Evolutionary conservation across 2,797 vertebrate genomes (phyloP).

Genomic region (Crocodylus rhombifer): DNA sequence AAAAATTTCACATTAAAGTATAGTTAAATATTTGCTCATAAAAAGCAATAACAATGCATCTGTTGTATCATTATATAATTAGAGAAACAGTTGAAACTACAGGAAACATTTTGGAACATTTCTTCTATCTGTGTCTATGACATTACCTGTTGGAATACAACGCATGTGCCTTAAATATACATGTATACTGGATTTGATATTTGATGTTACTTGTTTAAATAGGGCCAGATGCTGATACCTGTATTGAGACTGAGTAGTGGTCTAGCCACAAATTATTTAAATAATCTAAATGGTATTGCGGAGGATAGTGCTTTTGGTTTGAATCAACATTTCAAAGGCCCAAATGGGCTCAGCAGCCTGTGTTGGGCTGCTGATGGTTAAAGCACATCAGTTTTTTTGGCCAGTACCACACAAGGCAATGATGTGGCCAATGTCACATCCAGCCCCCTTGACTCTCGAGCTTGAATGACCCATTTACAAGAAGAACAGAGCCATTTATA

Average conservation of each 20-base stretch:
- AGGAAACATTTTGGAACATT: not conserved
- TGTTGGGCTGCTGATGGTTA: no score
- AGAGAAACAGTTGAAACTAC: not conserved
- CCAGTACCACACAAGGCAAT: no score
- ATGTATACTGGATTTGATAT: not conserved
- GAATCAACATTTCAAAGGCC: no score
- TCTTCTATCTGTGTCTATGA: not conserved
- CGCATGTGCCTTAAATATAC: not conserved
- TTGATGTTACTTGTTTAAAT: not conserved
- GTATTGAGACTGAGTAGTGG: not conserved
- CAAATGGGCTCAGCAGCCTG: no score
- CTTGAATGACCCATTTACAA: no score
- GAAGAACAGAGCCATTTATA: no score
- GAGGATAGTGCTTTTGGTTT: no score
- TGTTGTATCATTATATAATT: not conserved
- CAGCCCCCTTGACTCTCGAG: no score
- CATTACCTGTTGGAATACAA: not conserved
- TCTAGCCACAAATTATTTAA: not conserved
- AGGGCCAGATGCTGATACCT: not conserved
- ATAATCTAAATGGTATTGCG: not conserved
- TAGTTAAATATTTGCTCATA: not conserved
- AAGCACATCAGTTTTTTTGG: no score
- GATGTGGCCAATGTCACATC: no score
- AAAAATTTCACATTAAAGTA: not conserved
- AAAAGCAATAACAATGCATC: not conserved